These are phyloP conservation scores for Nyctibius bracteatus DNA, from an alignment of 2,113 vertebrate genomes.

Conservation along the genomic window DNA sequence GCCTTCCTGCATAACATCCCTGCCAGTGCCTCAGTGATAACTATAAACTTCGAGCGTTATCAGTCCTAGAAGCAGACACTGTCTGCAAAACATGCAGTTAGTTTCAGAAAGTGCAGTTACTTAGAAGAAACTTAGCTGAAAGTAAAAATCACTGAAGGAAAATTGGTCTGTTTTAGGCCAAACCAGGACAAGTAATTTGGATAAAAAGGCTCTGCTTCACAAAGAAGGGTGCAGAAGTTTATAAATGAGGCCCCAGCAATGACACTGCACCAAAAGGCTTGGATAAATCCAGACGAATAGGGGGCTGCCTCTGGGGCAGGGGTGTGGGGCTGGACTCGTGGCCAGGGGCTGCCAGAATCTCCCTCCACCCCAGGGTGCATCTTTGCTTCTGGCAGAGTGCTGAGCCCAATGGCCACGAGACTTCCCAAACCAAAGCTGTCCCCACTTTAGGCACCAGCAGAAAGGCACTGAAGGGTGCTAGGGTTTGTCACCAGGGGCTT, in stretches of 20 bases:
- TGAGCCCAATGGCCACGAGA: neutral
- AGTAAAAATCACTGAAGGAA: too few relatives aligned
- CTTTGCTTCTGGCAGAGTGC: neutral
- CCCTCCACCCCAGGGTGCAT: accelerated
- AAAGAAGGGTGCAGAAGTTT: neutral
- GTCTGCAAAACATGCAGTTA: too few relatives aligned
- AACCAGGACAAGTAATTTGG: too few relatives aligned
- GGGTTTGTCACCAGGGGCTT: neutral
- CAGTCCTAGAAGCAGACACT: too few relatives aligned
- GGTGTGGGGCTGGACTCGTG: accelerated
- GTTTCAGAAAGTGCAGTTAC: too few relatives aligned
- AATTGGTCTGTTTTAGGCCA: too few relatives aligned
- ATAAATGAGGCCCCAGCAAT: neutral
- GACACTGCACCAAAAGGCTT: too few relatives aligned
- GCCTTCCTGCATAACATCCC: too few relatives aligned
- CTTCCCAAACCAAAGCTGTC: neutral
- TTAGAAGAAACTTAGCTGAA: too few relatives aligned
- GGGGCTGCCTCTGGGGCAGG: too few relatives aligned
- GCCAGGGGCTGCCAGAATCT: neutral
- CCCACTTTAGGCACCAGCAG: neutral
- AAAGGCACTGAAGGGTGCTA: neutral
- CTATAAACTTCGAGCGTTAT: too few relatives aligned
- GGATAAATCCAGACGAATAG: neutral
- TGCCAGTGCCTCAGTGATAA: too few relatives aligned
- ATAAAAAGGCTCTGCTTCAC: neutral